Evolutionary conservation across 2,888 invertebrate species (phyloP), one percentile per base, ranked within the genome.

Genomic region (Callinectes sapidus): DNA sequence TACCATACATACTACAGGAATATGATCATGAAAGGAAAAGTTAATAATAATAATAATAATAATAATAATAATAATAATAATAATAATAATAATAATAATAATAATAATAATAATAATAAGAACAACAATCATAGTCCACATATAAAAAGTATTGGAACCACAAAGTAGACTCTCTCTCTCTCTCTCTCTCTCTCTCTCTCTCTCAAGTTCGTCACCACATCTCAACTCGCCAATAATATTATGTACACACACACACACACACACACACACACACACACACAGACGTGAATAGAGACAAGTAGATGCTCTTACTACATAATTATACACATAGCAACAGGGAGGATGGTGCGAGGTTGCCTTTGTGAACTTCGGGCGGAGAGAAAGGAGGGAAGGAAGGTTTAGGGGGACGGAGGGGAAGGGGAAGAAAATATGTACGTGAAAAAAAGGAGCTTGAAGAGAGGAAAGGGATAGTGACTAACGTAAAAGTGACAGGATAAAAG

Each of bases 101-200:
- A 48, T 48, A 5, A 48, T 48, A 48, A 48, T 10, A 48, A 48
- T 10, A 48, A 48, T 10, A 48, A 2, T 10, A 48, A 48, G 8
- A 23, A 71, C 71, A 71, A 28, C 23, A 71, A 71, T 28, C 28
- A 71, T 23, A 28, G 71, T 71, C 28, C 28, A 71, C 28, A 71
- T 71, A 71, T 1, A n/a, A 71, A n/a, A 71, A 28, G 3, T 6
- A 71, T 35, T 81, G 35, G 81, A 81, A 81, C 81, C 35, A 71
- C 35, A 81, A 13, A n/a, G n/a, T n/a, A n/a, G n/a, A n/a, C 71
- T 71, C 14, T n/a, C 81, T 35, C 35, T 35, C 81, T 81, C 81
- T 35, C 81, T 81, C 81, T 81, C 81, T 81, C 81, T 81, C 81
- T 81, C 81, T 81, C 81, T 81, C 81, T 81, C 35, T 81, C 32